Evolutionary conservation across 1,140 invertebrate species (phyloP).

Genomic region (Heliconius melpomene): DNA sequence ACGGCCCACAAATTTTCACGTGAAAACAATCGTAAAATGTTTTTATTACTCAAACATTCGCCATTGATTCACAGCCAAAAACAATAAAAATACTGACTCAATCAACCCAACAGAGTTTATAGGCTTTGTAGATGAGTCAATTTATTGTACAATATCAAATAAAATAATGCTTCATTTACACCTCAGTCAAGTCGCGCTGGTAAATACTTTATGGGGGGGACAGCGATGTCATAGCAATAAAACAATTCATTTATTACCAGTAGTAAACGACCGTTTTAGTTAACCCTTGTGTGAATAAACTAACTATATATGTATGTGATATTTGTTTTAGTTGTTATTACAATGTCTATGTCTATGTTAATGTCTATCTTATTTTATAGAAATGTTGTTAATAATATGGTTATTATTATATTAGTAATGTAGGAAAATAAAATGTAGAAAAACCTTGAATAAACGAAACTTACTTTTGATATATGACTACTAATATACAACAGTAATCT

Average conservation of each 20-base stretch:
- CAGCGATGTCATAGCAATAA: conserved; percentile 20
- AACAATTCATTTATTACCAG: conserved; percentile 20
- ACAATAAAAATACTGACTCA: conserved; percentile 80
- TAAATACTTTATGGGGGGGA: conserved; percentile 31
- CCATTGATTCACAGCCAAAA: conserved; percentile 76
- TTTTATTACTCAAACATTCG: conserved; percentile 78
- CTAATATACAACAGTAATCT: no score
- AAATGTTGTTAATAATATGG: no score
- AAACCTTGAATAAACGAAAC: no score
- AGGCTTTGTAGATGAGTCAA: conserved; percentile 69
- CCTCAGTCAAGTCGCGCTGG: conserved; percentile 40
- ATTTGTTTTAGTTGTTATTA: not conserved
- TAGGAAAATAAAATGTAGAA: no score
- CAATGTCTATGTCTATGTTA: not conserved
- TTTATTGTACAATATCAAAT: conserved; percentile 69
- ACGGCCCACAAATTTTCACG: conserved; percentile 76
- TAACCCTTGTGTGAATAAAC: conserved; percentile 18
- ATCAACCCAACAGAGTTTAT: conserved; percentile 76
- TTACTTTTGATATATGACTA: no score
- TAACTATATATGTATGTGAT: not conserved
- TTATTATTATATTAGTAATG: no score
- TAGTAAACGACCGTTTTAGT: conserved; percentile 11
- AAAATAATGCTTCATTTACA: conserved; percentile 73
- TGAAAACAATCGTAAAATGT: conserved; percentile 78
- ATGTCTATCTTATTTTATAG: no score